Evolutionary conservation across 2,888 invertebrate species (phyloP).

Genomic region (Stenichneumon culpator): DNA sequence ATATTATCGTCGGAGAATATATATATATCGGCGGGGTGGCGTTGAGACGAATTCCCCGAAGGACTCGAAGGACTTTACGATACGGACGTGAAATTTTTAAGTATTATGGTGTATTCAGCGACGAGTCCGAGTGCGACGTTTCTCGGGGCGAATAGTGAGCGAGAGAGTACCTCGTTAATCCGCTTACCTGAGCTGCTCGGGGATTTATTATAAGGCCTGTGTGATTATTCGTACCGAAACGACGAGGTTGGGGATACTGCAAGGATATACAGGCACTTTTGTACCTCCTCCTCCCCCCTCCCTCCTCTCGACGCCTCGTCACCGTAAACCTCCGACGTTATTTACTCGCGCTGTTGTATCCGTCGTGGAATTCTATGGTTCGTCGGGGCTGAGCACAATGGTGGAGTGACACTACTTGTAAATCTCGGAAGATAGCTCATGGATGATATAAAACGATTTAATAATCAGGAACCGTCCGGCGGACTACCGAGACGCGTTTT

Average conservation of each 20-base stretch:
- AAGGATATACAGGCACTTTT: conserved; percentile 30
- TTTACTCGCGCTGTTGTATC: conserved; percentile 13
- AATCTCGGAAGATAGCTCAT: conserved; percentile 4
- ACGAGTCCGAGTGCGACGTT: conserved; percentile 40
- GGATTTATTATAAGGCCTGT: conserved; percentile 59
- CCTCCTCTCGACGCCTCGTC: conserved; percentile 26
- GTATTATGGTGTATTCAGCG: conserved; percentile 58
- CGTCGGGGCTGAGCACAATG: not conserved
- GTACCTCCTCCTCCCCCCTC: conserved; percentile 14
- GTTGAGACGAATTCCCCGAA: conserved; percentile 47
- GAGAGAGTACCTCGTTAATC: conserved; percentile 60
- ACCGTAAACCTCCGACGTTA: conserved; percentile 43
- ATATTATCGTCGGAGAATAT: not conserved
- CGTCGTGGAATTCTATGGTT: not conserved
- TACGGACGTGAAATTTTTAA: conserved; percentile 61
- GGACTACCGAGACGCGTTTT: no score
- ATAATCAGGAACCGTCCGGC: not conserved
- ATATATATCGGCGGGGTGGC: not conserved
- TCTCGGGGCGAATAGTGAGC: conserved; percentile 18
- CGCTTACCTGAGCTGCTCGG: conserved; percentile 60
- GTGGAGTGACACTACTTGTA: conserved; percentile 13
- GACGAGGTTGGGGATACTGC: conserved; percentile 1
- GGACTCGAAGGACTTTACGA: conserved; percentile 50
- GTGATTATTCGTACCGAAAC: conserved; percentile 50
- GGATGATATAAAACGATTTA: not conserved